Conservation (phyloP, 2,797 vertebrate species). For the Oreortyx pictus region DNA sequence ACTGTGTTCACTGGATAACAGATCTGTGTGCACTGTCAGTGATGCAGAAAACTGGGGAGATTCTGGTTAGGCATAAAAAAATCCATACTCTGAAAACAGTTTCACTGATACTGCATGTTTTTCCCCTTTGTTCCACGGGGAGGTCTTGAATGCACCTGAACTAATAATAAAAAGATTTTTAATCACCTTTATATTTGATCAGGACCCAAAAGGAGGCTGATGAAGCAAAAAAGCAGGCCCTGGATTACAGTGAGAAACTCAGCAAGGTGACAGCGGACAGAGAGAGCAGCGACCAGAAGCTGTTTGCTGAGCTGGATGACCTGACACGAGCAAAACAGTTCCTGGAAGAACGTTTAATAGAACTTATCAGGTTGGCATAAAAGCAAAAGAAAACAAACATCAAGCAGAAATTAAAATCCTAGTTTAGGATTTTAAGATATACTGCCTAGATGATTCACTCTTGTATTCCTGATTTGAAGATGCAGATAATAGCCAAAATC, state of each 20-base stretch:
- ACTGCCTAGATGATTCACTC: neutral
- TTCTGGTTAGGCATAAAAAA: neutral
- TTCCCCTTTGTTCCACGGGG: neutral
- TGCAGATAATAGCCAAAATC: neutral
- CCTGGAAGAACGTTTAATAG: constrained; percentile 94
- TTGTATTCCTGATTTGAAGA: neutral
- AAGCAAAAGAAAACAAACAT: neutral
- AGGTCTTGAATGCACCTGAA: neutral
- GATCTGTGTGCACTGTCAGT: neutral
- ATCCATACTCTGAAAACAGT: neutral
- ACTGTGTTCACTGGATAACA: neutral
- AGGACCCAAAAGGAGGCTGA: constrained; percentile 85
- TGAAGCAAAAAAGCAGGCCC: constrained; percentile 73
- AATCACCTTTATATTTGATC: constrained; percentile 32
- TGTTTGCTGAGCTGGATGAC: constrained; percentile 91
- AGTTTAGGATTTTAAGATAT: neutral
- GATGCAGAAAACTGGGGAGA: neutral
- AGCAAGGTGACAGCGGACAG: constrained; percentile 77
- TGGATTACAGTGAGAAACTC: constrained; percentile 83
- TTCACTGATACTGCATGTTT: neutral
- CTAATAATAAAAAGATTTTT: neutral
- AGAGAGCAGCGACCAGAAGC: constrained; percentile 80
- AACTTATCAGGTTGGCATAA: constrained; percentile 88
- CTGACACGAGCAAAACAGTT: constrained; percentile 89
- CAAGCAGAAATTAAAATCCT: neutral